phyloP scores from a whole-genome alignment of 92 coral and sea anemone species.

The Porites rus region DNA sequence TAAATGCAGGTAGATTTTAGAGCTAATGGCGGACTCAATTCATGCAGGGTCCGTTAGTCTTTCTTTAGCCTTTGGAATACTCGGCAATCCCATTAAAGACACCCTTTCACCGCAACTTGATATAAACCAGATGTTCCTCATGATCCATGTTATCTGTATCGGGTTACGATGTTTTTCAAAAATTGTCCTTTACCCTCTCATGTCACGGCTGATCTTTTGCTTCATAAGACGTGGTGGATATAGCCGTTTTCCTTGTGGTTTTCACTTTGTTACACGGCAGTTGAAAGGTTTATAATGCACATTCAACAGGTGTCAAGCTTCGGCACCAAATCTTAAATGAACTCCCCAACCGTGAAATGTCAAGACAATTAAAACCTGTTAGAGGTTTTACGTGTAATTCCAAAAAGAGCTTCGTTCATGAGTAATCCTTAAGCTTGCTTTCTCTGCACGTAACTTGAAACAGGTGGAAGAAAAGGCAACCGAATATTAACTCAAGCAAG shows the following conservation, averaged over 20 bases:
- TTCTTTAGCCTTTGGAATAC: conserved; percentile 5
- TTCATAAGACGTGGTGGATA: not conserved
- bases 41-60: not conserved
- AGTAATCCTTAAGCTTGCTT: not conserved
- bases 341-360: conserved; percentile 23
- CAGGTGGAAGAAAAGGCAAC: conserved; percentile 33
- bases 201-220: not conserved
- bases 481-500: not conserved
- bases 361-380: not conserved
- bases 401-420: not conserved
- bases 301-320: not conserved
- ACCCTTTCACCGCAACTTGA: not conserved
- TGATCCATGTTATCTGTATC: conserved; percentile 3
- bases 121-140: conserved; percentile 7
- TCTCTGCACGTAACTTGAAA: conserved; percentile 23
- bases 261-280: not conserved
- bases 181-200: not conserved
- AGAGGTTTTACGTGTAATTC: not conserved
- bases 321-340: conserved; percentile 5
- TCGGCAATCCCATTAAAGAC: not conserved
- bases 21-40: not conserved
- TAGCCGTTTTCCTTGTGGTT: conserved; percentile 9
- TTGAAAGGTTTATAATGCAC: not conserved
- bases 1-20: not conserved
- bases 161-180: not conserved